These are phyloP conservation scores for Caenorhabditis sulstoni DNA, from an alignment of 2,888 invertebrate genomes.

Conservation along the genomic window DNA sequence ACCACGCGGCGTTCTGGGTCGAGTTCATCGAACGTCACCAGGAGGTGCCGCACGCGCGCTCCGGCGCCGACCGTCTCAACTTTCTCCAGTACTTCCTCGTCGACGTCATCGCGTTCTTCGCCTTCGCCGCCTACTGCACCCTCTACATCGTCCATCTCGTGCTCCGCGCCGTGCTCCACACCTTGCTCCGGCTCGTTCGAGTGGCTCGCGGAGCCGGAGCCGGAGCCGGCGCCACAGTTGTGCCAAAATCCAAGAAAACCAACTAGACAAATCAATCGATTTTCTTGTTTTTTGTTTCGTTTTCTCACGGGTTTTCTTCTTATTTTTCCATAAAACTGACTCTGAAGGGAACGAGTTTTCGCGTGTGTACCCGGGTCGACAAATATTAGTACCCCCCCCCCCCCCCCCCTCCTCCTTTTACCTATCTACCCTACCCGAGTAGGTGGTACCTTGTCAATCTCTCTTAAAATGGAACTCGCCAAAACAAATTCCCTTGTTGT, in stretches of 20 bases:
- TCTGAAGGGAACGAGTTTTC: no score
- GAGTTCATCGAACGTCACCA: constrained; percentile 81
- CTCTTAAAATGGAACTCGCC: no score
- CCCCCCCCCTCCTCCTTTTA: no score
- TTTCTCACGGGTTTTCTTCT: neutral
- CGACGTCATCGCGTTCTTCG: constrained; percentile 78
- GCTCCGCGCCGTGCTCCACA: constrained; percentile 16
- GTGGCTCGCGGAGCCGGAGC: constrained; percentile 4
- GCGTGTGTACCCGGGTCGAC: no score
- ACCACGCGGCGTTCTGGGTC: constrained; percentile 81
- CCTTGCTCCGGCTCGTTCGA: neutral
- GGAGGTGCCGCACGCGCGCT: constrained; percentile 80
- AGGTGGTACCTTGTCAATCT: no score
- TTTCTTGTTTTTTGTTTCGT: neutral
- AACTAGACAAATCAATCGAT: neutral
- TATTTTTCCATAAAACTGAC: no score
- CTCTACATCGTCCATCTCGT: constrained; percentile 5
- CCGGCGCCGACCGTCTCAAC: constrained; percentile 80
- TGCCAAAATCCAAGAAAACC: constrained; percentile 39
- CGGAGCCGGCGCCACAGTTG: neutral
- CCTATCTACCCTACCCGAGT: no score
- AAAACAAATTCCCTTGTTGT: no score
- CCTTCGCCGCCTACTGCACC: constrained; percentile 60
- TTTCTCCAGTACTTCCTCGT: constrained; percentile 80
- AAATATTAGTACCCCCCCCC: no score